Evolutionary conservation across 1,140 invertebrate genomes (phyloP).

Genomic region (Caenorhabditis remanei): DNA sequence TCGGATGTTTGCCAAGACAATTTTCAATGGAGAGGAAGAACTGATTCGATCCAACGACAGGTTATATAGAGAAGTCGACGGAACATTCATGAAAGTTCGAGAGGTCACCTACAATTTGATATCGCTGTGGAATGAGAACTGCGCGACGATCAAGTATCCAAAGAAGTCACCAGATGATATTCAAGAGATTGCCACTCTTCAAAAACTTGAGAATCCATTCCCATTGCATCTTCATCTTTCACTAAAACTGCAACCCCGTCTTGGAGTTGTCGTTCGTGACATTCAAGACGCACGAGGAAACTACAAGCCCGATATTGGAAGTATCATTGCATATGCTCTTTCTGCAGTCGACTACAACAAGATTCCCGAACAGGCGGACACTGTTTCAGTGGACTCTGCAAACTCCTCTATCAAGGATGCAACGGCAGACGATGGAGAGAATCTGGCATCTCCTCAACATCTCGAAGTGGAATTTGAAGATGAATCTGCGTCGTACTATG

Average conservation of each 20-base stretch:
- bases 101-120: slow-evolving; percentile 71
- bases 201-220: slow-evolving; percentile 63
- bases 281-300: slow-evolving; percentile 75
- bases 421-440: slow-evolving; percentile 55
- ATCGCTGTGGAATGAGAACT: slow-evolving; percentile 68
- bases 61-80: slow-evolving; percentile 64
- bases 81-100: slow-evolving; percentile 65
- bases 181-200: slow-evolving; percentile 44
- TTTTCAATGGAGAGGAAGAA: slow-evolving; percentile 29
- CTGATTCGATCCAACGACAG: slow-evolving; percentile 59
- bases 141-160: slow-evolving; percentile 43
- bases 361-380: slow-evolving; percentile 4
- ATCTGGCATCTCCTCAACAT: slow-evolving; percentile 60
- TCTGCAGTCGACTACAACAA: slow-evolving; percentile 73
- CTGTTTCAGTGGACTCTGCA: slow-evolving; percentile 24
- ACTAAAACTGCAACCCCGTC: slow-evolving; percentile 81
- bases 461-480: slow-evolving; percentile 74
- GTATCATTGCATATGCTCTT: slow-evolving; percentile 89
- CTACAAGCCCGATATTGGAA: slow-evolving; percentile 84
- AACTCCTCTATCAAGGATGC: neutral
- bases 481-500: slow-evolving; percentile 71
- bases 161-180: slow-evolving; percentile 59
- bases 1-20: slow-evolving; percentile 19
- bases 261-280: slow-evolving; percentile 87
- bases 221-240: slow-evolving; percentile 80